Evolutionary conservation across 2,797 vertebrate species (phyloP).

Genomic region (Novumbra hubbsi): DNA sequence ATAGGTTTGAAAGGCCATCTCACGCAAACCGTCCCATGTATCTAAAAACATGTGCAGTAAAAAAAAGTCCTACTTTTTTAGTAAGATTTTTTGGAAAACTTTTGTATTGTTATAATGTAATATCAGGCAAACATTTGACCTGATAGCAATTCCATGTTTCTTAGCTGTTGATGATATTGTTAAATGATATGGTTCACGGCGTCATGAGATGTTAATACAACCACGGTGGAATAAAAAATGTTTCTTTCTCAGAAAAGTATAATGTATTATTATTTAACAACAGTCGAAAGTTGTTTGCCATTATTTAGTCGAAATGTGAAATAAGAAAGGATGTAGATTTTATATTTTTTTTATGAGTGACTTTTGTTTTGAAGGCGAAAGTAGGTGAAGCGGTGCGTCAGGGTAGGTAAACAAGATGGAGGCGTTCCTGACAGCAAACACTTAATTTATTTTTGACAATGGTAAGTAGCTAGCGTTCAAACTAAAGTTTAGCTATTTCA

Average conservation of each 20-base stretch:
- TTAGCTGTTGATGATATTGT: neutral
- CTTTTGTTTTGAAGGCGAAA: too few species aligned
- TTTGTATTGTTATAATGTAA: neutral
- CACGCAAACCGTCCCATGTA: neutral
- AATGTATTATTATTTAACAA: too few species aligned
- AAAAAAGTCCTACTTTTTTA: too few species aligned
- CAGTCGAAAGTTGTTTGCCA: too few species aligned
- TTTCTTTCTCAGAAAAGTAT: too few species aligned
- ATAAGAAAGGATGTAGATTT: too few species aligned
- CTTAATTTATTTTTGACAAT: neutral
- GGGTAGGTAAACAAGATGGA: conserved; percentile 22
- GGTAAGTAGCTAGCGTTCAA: neutral
- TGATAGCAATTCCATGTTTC: conserved; percentile 11
- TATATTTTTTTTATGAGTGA: too few species aligned
- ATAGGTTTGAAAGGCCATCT: neutral
- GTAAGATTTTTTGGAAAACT: neutral
- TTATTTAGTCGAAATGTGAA: too few species aligned
- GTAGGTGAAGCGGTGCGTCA: neutral
- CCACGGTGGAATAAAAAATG: neutral
- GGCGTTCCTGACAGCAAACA: neutral
- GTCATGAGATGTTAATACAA: neutral
- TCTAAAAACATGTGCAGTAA: neutral
- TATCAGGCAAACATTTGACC: neutral
- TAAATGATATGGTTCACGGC: neutral
- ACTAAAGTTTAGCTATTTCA: neutral